Percentiles rank a stretch among this genome's conserved stretches.
These are phyloP conservation scores for Plumapathes pennacea DNA, from an alignment of 92 coral and sea anemone genomes.

Conservation along the genomic window DNA sequence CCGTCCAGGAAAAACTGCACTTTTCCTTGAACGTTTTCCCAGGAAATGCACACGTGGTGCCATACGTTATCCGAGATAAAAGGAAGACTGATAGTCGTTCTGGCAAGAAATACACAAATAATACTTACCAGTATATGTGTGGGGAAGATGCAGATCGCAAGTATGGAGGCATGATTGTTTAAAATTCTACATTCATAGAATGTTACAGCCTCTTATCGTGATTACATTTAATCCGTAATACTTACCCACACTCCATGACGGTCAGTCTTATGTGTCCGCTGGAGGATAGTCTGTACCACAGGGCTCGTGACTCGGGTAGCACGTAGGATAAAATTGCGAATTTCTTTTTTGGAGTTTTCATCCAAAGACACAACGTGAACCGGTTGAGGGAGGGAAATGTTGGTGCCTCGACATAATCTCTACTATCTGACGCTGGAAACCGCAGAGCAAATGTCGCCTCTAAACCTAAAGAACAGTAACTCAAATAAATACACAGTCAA, in stretches of 20 bases:
- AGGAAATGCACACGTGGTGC: conserved; percentile 13
- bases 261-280: not conserved
- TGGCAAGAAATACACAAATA: not conserved
- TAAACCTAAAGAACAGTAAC: not conserved
- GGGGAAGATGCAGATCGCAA: no score
- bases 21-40: conserved; percentile 9
- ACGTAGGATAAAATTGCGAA: not conserved
- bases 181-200: no score
- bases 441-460: not conserved
- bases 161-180: no score
- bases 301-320: no score
- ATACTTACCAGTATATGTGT: not conserved
- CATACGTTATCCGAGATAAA: not conserved
- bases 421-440: not conserved
- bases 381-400: not conserved
- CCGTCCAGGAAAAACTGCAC: not conserved
- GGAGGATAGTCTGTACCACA: no score
- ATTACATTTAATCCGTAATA: no score
- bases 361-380: not conserved
- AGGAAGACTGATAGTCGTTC: conserved; percentile 1
- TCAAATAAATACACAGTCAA: no score
- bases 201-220: no score
- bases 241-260: not conserved
- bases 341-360: not conserved
- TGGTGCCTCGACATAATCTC: not conserved